phyloP scores from a whole-genome alignment of 2,888 invertebrate genomes.

The Parascotia fuliginaria region DNA sequence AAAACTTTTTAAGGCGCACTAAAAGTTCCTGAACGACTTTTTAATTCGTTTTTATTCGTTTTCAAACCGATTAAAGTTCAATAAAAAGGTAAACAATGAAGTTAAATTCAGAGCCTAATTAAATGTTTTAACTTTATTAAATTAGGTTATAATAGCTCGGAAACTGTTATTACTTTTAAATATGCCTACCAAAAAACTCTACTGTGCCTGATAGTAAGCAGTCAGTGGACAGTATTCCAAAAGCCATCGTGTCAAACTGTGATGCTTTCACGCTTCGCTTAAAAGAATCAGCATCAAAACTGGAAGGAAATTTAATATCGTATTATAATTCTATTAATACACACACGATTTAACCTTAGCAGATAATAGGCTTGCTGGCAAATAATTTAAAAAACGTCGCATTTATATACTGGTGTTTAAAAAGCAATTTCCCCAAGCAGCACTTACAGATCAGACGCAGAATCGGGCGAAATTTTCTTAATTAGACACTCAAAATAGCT shows the following conservation, averaged over 20 bases:
- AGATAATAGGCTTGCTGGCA: conserved; percentile 8
- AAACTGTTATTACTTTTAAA: too few species aligned
- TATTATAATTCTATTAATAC: too few species aligned
- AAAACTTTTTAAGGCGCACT: conserved; percentile 48
- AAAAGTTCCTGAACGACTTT: conserved; percentile 50
- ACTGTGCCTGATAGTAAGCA: too few species aligned
- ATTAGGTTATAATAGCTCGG: neutral
- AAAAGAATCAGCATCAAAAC: too few species aligned
- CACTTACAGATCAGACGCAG: conserved; percentile 21
- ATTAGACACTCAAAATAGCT: conserved; percentile 21
- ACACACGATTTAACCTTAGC: too few species aligned
- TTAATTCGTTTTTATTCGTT: conserved; percentile 52
- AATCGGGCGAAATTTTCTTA: conserved; percentile 23
- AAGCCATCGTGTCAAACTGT: too few species aligned
- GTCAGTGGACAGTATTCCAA: too few species aligned
- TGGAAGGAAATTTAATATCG: too few species aligned
- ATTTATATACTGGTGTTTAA: conserved; percentile 10
- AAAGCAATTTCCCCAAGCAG: conserved; percentile 35
- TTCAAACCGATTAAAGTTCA: conserved; percentile 42
- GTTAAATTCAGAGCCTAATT: conserved; percentile 17
- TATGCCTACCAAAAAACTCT: too few species aligned
- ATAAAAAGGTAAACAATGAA: conserved; percentile 23
- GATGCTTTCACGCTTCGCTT: too few species aligned
- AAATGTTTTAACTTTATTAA: conserved; percentile 7
- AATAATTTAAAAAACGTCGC: conserved; percentile 14